phyloP scores from a whole-genome alignment of 2,888 invertebrate genomes.

The Ectemnius lituratus region DNA sequence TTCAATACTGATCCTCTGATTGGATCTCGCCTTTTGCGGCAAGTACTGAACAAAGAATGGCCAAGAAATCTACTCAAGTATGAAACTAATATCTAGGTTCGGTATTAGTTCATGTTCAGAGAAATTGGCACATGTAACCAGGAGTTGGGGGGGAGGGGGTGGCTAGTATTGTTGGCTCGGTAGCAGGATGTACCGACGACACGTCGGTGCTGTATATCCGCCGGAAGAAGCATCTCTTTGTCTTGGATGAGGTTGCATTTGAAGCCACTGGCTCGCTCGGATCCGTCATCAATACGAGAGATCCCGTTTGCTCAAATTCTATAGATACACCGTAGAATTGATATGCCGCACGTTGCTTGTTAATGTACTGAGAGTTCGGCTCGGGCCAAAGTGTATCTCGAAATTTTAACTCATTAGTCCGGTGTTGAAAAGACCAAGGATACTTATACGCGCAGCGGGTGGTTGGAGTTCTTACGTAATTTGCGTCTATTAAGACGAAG shows the following conservation, averaged over 20 bases:
- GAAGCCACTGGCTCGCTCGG: conserved; percentile 10
- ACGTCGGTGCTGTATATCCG: conserved; percentile 64
- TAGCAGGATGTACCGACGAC: conserved; percentile 64
- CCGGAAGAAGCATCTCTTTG: conserved; percentile 65
- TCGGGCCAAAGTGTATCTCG: not conserved
- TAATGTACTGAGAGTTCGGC: not conserved
- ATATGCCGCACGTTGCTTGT: not conserved
- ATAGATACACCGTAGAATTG: too few species aligned
- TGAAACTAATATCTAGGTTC: not conserved
- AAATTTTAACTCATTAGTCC: not conserved
- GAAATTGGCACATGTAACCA: conserved; percentile 52
- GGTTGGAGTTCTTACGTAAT: not conserved
- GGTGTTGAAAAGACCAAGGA: not conserved
- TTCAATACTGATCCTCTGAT: too few species aligned
- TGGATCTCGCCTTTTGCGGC: too few species aligned
- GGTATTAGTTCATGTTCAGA: conserved; percentile 4
- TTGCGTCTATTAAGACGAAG: not conserved
- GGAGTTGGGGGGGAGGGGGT: conserved; percentile 49
- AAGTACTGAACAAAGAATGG: too few species aligned
- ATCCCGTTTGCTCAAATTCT: conserved; percentile 9
- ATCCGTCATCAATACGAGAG: conserved; percentile 30
- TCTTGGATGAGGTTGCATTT: conserved; percentile 52
- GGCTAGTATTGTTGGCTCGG: conserved; percentile 55
- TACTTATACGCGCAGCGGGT: not conserved
- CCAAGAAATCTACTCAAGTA: too few species aligned